Evolutionary conservation across 2,113 vertebrate species (phyloP).

Genomic region (Clarias magur): DNA sequence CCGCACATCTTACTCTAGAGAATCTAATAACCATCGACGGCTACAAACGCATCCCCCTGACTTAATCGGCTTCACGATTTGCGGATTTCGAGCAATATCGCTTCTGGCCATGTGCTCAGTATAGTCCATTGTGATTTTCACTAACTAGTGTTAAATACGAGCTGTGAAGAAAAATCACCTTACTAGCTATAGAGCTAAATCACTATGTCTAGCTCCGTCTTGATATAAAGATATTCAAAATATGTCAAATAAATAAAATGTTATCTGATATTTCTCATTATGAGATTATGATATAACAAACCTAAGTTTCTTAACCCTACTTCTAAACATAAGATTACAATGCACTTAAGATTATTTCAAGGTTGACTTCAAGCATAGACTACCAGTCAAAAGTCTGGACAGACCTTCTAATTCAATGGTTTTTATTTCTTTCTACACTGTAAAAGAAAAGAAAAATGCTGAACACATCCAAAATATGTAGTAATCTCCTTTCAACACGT

Average conservation of each 20-base stretch:
- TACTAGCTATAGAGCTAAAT: not conserved
- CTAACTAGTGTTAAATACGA: not conserved
- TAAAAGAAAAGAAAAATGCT: no score
- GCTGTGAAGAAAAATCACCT: not conserved
- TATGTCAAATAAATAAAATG: not conserved
- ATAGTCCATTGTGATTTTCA: not conserved
- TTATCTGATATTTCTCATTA: not conserved
- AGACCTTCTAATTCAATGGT: no score
- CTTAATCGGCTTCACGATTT: not conserved
- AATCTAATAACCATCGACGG: conserved; percentile 12
- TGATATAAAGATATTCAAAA: no score
- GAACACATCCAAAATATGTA: no score
- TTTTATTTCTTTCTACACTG: no score
- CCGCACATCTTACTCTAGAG: not conserved
- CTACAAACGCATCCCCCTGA: not conserved
- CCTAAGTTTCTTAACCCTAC: not conserved
- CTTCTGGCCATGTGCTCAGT: not conserved
- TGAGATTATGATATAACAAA: not conserved
- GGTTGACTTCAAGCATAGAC: no score
- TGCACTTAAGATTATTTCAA: no score
- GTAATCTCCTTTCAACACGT: no score
- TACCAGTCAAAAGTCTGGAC: no score
- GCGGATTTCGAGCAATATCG: not conserved
- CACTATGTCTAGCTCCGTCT: not conserved
- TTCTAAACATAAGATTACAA: not conserved